These are phyloP conservation scores for Dyspetes luteomarginatus DNA, from an alignment of 2,888 invertebrate species.

Conservation along the genomic window DNA sequence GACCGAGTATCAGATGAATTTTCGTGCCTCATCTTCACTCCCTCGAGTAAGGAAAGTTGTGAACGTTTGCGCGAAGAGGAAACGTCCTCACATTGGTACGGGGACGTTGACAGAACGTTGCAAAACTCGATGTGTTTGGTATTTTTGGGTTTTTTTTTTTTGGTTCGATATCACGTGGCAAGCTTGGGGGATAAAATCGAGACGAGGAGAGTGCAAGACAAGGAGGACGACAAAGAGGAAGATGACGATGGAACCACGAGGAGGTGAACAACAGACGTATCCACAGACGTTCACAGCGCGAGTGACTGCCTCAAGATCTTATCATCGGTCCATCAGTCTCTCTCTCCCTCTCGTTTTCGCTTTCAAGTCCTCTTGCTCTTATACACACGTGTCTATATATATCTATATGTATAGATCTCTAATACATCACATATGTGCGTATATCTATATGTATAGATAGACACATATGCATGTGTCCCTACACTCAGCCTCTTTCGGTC, in stretches of 20 bases:
- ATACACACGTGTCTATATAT: conserved; percentile 30
- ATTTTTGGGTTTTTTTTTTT: conserved; percentile 11
- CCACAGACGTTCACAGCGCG: conserved; percentile 74
- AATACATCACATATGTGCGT: too few relatives aligned
- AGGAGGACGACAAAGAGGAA: conserved; percentile 16
- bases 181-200: conserved; percentile 32
- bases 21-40: conserved; percentile 61
- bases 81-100: conserved; percentile 76
- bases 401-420: conserved; percentile 6
- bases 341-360: conserved; percentile 25
- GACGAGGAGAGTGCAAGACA: background rate
- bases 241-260: conserved; percentile 60
- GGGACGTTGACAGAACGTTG: conserved; percentile 75
- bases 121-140: conserved; percentile 64
- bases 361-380: conserved; percentile 41
- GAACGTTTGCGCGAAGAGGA: conserved; percentile 74
- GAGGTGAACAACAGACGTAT: conserved; percentile 63
- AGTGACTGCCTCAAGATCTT: conserved; percentile 77
- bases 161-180: conserved; percentile 11
- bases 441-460: conserved; percentile 2
- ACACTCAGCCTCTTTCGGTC: conserved; percentile 63
- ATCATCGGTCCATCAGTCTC: conserved; percentile 80
- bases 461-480: conserved; percentile 14
- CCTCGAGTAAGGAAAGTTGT: too few relatives aligned
- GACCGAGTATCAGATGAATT: conserved; percentile 53